Percentiles rank a stretch among this genome's conserved stretches.
These are phyloP conservation scores for Enteromius fasciolatus DNA, from an alignment of 2,797 vertebrate genomes.

Conservation along the genomic window DNA sequence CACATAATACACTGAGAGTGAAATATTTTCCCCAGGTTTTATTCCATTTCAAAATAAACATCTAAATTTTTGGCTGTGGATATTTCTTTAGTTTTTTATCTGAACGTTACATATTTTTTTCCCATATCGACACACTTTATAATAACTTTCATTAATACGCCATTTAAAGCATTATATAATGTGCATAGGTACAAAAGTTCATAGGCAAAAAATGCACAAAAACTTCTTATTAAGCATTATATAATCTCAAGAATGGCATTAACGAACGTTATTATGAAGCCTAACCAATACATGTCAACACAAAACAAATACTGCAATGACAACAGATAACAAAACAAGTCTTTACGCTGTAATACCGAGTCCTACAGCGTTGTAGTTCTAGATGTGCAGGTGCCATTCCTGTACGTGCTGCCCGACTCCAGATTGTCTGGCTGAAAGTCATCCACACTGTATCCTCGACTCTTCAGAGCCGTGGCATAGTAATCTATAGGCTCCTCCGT, in stretches of 20 bases:
- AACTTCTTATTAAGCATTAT: neutral
- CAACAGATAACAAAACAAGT: slow-evolving; percentile 38
- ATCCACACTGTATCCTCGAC: slow-evolving; percentile 87
- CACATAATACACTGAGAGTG: neutral
- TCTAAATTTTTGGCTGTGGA: slow-evolving; percentile 1
- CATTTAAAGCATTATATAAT: slow-evolving; percentile 5
- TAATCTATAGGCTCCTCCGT: slow-evolving; percentile 89
- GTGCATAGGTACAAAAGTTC: neutral
- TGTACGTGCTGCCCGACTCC: slow-evolving; percentile 81
- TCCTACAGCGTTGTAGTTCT: slow-evolving; percentile 84
- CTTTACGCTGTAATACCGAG: neutral
- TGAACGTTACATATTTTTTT: neutral
- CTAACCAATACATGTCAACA: slow-evolving; percentile 11
- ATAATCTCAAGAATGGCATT: neutral
- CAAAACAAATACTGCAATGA: slow-evolving; percentile 28
- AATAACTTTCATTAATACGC: neutral
- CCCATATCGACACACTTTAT: slow-evolving; percentile 13
- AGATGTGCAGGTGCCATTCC: slow-evolving; percentile 87
- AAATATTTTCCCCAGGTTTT: neutral
- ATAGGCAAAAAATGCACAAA: neutral
- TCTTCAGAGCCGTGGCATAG: slow-evolving; percentile 90
- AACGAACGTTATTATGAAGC: slow-evolving; percentile 15
- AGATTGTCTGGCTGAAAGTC: slow-evolving; percentile 83
- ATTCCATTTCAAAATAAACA: neutral
- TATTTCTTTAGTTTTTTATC: neutral